Evolutionary conservation across 2,888 invertebrate species (phyloP), one percentile per base, ranked within the genome.

Genomic region (Octonoba sinensis): DNA sequence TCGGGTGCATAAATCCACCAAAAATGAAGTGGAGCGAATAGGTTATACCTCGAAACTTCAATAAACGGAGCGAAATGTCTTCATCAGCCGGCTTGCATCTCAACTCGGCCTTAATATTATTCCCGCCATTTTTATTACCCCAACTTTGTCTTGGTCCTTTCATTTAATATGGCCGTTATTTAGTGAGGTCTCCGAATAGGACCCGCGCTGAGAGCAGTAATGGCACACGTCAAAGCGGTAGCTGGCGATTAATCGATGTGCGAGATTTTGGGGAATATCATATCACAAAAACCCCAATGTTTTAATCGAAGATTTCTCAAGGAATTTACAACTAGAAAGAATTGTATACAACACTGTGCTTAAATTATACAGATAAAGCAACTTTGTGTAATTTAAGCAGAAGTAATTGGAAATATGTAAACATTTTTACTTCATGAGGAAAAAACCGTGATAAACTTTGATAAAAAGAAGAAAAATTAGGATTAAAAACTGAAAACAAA

Each of bases 91-190:
- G 62, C 62, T 22, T 77, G 47, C 76, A 44, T 22, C 76, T 77
- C 76, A 77, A 77, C 70, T 69, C 76, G 47, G 49, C 69, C 69
- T 62, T 77, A 70, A 77, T 77, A 77, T 70, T 77, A 77, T 77
- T 77, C 76, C 69, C 62, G 56, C 71, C 65, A 57, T 65, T 78
- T 78, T 78, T 78, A 78, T 78, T 78, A 78, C 78, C 76, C 71
- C 66, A 78, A 78, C 78, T 78, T 78, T 78, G 78, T 78, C 78
- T 78, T 78, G 71, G 78, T 78, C 78, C 49, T 71, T 78, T 78
- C 78, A 71, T 78, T 78, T 78, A 78, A 78, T 78, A 71, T 36
- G 78, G 71, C 71, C 78, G 71, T 78, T 78, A 78, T 78, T 78
- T 78, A 78, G 78, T 65, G 54, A 54, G 47, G 47, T 62, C 49